Evolutionary conservation across 2,113 vertebrate genomes (phyloP), one percentile per base, ranked within the genome.

Genomic region (Ovis aries): DNA sequence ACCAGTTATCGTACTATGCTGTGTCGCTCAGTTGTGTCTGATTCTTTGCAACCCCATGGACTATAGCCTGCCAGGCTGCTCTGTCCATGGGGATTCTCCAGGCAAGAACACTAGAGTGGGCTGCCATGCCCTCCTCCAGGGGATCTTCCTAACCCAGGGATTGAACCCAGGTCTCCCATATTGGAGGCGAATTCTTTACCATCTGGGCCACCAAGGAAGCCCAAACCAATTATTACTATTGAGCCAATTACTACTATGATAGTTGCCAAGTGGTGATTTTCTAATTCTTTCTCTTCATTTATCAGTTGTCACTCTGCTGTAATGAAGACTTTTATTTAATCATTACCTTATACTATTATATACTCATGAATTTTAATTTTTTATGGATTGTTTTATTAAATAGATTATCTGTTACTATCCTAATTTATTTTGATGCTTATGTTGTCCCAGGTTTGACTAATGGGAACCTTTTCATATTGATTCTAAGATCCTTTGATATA

Each of bases 311-410:
- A 83, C 92, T 95, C n/a, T 86, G 2, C 88, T 95, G 10, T 82
- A 91, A 88, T 29, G 27, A 96, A 96, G 23, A 87, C 36, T 80
- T 92, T 90, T 86, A 86, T 67, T 90, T 82, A 87, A 53, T 85
- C 27, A 77, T n/a, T 83, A 85, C 6, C 84, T 85, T 95, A 88
- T 48, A 50, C 83, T 95, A 77, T 13, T 62, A 21, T 80, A 15
- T 81, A 4, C 36, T 96, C 48, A 88, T 80, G 6, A 7, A 77
- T 96, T 83, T 62, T 95, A 85, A 88, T 77, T 92, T 91, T 88
- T 50, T 71, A 40, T 40, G 67, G 36, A 43, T 77, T 1, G 7
- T 62, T 93, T 96, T 93, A 86, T 83, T 94, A 80, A 94, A 59
- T 77, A 33, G 33, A 77, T 77, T 90, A 52, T 91, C 62, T 92